Percentiles rank a stretch among this genome's conserved stretches.
Conservation (phyloP, 2,113 vertebrate genomes). For the Ceyx cyanopectus region DNA sequence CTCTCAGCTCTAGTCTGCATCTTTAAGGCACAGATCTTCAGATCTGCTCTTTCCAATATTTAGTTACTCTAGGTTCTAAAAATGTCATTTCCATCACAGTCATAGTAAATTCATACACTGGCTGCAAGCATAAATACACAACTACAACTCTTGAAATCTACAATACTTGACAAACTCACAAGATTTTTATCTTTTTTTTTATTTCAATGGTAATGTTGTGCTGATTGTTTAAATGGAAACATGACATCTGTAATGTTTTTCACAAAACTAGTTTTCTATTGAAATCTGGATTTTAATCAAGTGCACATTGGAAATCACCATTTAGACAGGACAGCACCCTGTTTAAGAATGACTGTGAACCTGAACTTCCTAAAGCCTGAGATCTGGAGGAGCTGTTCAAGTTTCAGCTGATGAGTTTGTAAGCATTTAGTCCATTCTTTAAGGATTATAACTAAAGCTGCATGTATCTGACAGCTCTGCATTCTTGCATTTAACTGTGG, state of each 20-base stretch:
- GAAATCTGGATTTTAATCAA: not conserved
- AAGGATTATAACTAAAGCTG: not conserved
- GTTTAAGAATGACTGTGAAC: not conserved
- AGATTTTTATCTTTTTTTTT: no score
- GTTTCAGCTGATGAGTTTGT: not conserved
- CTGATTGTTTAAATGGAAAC: not conserved
- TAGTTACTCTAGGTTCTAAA: not conserved
- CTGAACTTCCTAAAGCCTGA: not conserved
- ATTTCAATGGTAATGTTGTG: not conserved
- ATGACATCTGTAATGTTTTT: accelerated
- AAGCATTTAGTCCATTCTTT: not conserved
- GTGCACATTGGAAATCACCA: not conserved
- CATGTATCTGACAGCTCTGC: not conserved
- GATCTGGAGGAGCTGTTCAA: not conserved
- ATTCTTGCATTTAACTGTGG: not conserved
- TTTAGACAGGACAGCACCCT: not conserved
- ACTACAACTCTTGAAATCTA: not conserved
- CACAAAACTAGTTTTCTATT: not conserved
- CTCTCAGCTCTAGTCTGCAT: not conserved
- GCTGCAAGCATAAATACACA: not conserved
- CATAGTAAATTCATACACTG: not conserved
- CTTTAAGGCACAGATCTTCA: not conserved
- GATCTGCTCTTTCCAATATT: not conserved
- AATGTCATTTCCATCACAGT: not conserved
- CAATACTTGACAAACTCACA: not conserved